These are phyloP conservation scores for Setipinna tenuifilis DNA, from an alignment of 2,797 vertebrate genomes.

Conservation along the genomic window DNA sequence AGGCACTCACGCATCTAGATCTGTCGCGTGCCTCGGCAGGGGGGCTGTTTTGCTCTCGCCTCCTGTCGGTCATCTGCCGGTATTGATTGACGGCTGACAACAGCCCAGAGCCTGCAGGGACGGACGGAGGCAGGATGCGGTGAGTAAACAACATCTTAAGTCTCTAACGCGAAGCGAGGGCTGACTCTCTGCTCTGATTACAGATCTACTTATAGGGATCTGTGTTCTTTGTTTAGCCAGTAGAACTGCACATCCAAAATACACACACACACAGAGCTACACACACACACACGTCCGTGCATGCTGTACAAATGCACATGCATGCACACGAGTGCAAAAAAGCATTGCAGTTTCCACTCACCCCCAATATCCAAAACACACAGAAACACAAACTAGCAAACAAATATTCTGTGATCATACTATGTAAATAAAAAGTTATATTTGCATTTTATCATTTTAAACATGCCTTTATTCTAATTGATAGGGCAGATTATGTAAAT, in stretches of 20 bases:
- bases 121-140: background rate
- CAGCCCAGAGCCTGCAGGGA: background rate
- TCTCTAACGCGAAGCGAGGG: background rate
- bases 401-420: background rate
- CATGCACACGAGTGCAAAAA: background rate
- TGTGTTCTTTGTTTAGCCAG: background rate
- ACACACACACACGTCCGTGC: background rate
- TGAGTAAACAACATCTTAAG: slow-evolving; percentile 13
- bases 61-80: background rate
- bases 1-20: background rate
- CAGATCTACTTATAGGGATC: background rate
- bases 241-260: no score
- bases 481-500: background rate
- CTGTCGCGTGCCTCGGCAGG: background rate
- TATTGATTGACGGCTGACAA: slow-evolving; percentile 14
- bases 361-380: background rate
- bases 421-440: background rate
- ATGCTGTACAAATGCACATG: no score
- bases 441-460: background rate
- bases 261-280: background rate
- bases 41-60: background rate
- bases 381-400: background rate
- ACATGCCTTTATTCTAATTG: background rate
- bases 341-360: no score
- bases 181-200: background rate